Evolutionary conservation across 2,113 vertebrate species (phyloP), one percentile per base, ranked within the genome.

Genomic region (Scolopax mira): DNA sequence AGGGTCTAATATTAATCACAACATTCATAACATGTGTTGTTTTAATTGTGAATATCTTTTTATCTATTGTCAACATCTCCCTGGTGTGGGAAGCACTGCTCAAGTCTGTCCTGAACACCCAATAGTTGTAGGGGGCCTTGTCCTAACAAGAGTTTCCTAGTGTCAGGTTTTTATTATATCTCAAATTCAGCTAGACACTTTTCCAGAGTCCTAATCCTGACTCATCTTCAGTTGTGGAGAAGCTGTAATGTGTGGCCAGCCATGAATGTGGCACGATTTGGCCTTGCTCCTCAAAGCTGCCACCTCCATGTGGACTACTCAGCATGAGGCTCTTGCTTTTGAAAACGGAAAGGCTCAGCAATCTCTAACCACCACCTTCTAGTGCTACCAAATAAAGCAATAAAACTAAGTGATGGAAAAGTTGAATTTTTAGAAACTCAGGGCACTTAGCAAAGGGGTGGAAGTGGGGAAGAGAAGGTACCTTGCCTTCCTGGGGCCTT

Each of bases 201-300:
- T 74, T 28, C 51, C n/a, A 24, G 24, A 82, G 51, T 37, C 3
- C 31, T 49, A 4, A 23, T 71, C 42, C 55, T 71, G 70, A 54
- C 39, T 1, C 0, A 1, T 30, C 9, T 16, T 9, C 19, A 54
- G 3, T 6, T 0, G 0, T 11, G 57, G 61, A 51, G 73, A n/a
- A 55, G 44, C 24, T 51, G 44, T 13, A 24, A 30, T 27, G 54
- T 18, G 0, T 27, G n/a, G 41, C 3, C 28, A 72, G 21, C 52
- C 7, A 1, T 25, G 13, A 17, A 10, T 18, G 44, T 18, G 17
- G 3, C 28, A 39, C 58, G 35, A 19, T 4, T 60, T 27, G 28
- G 35, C 51, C 51, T 74, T 35, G 6, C 2, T 42, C 13, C 17
- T 22, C 35, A 35, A 23, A 79, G 73, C 39, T 91, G 61, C 74